These are phyloP conservation scores for Ammodramus savannarum DNA, from an alignment of 2,113 vertebrate genomes.

Conservation along the genomic window DNA sequence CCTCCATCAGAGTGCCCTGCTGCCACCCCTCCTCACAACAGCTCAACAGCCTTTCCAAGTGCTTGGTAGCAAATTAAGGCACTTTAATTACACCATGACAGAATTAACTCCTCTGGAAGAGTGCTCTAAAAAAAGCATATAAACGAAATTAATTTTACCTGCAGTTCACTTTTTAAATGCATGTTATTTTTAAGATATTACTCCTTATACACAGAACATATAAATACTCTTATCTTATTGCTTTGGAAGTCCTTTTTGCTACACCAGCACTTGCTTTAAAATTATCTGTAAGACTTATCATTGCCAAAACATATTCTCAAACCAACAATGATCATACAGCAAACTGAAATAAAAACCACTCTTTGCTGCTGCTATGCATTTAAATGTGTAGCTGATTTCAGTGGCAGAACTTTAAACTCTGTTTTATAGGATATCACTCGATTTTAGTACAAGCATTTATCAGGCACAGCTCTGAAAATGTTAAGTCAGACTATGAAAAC, in stretches of 20 bases:
- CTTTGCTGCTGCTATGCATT: background rate
- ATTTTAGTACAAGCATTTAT: slow-evolving; percentile 21
- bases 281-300: background rate
- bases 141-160: background rate
- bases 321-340: background rate
- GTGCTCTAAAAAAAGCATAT: background rate
- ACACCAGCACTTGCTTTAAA: background rate
- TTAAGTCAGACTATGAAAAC: slow-evolving; percentile 36
- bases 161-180: background rate
- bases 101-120: background rate
- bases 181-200: background rate
- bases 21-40: background rate
- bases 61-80: background rate
- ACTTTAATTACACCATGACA: background rate
- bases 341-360: background rate
- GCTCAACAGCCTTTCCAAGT: background rate
- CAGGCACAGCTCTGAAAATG: background rate
- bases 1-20: background rate
- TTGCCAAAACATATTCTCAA: background rate
- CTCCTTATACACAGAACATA: background rate
- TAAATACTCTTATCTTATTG: background rate
- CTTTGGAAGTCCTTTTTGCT: background rate
- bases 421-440: background rate
- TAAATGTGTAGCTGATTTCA: slow-evolving; percentile 17
- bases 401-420: background rate